Conservation (phyloP, 1,140 invertebrate species). For the Trachelipus rathkii region DNA sequence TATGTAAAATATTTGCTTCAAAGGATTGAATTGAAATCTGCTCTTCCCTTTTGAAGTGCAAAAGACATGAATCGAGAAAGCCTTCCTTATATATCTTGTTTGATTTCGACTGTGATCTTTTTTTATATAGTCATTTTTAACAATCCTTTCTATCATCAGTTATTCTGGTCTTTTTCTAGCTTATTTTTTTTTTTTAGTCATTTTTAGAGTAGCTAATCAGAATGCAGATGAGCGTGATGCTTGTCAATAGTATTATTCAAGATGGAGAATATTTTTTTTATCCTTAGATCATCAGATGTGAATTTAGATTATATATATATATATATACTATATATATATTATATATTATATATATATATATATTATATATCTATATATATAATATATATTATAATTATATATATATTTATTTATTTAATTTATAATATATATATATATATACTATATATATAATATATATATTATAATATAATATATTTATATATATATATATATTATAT, state of each 20-base stretch:
- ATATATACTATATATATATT: slow-evolving; percentile 15
- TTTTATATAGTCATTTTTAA: background rate
- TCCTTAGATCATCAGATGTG: background rate
- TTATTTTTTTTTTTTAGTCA: background rate
- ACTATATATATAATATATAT: slow-evolving; percentile 12
- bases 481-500: slow-evolving; percentile 15
- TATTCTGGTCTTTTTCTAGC: background rate
- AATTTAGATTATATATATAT: background rate
- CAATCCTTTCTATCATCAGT: background rate
- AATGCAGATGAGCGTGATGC: background rate
- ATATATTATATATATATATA: background rate
- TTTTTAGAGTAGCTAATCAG: slow-evolving; percentile 2
- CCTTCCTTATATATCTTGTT: background rate
- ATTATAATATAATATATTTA: background rate
- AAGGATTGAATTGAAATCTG: background rate
- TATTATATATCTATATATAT: background rate
- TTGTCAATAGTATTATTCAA: background rate
- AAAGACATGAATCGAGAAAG: background rate
- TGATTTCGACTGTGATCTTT: background rate
- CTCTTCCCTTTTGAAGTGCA: background rate
- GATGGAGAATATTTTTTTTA: background rate
- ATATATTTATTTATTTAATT: background rate
- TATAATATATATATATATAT: slow-evolving; percentile 11
- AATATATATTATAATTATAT: background rate
- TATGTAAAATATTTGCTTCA: background rate